Evolutionary conservation across 1,140 invertebrate species (phyloP), one percentile per base, ranked within the genome.

Genomic region (Plectrocnemia conspersa): DNA sequence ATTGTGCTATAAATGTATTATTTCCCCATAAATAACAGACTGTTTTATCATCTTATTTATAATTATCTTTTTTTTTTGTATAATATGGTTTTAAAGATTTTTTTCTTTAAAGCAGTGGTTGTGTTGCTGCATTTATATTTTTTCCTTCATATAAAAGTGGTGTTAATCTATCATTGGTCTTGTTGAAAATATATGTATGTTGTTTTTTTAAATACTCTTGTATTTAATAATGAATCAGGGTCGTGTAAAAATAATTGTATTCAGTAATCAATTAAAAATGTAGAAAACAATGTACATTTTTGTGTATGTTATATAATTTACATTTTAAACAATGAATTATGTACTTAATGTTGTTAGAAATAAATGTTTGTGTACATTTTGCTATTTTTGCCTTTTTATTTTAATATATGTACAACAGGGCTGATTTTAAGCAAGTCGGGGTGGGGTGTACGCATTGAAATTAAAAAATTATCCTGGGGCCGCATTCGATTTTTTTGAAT

Each of bases 301-400:
- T 45, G 27, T 54, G 42, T 36, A 45, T 45, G 19, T 50, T 29
- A 24, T 47, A 47, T 38, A 35, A 36, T 18, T 4, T 18, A 50
- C 40, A 38, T 35, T 16, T 36, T 54, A 24, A 54, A 45, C 38
- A 15, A 45, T 50, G 44, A 47, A 27, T 35, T 52, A 41, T 54
- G 57, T 59, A 59, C 57, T 59, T 59, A 59, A 50, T 42, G 23
- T 19, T 58, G 45, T 54, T n/a, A 59, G 52, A 50, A 59, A 59
- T 59, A 59, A 46, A 59, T 59, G 46, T 47, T 59, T 50, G 38
- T 45, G 29, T 40, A 46, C 29, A 54, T 54, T 54, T 54, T 50
- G 32, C 22, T 33, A 11, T 13, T n/a, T n/a, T n/a, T n/a, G 2
- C 32, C 32, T 33, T 33, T 33, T 33, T 13, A 33, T 33, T 9